A percentile compares a stretch with the other conserved stretches of the same genome.
phyloP scores from a whole-genome alignment of 2,797 vertebrate genomes.

The Lepilemur septentrionalis region DNA sequence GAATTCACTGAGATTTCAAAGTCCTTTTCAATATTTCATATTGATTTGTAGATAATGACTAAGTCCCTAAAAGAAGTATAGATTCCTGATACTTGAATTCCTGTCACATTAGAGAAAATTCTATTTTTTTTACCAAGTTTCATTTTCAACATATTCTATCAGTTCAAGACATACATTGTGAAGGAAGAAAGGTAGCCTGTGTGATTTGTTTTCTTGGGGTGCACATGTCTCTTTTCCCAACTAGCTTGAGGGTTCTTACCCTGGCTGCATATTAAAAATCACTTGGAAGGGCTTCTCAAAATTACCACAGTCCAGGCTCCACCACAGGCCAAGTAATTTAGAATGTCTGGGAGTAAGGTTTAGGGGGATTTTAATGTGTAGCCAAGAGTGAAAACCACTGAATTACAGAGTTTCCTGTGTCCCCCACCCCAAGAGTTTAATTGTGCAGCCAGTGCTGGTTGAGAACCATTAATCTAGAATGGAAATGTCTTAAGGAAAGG shows the following conservation, averaged over 20 bases:
- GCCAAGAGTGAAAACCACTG: background rate
- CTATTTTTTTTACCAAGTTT: background rate
- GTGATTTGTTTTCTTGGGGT: background rate
- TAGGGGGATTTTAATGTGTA: background rate
- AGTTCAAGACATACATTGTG: background rate
- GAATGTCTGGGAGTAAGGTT: background rate
- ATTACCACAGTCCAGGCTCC: background rate
- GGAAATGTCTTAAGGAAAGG: background rate
- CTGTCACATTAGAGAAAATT: background rate
- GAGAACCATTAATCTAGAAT: background rate
- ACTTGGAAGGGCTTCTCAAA: background rate
- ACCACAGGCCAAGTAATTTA: background rate
- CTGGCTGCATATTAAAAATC: background rate
- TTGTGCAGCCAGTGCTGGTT: background rate
- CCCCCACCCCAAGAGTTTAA: background rate
- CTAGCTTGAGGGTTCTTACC: background rate
- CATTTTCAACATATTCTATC: background rate
- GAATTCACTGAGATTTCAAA: conserved; percentile 25
- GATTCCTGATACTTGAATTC: background rate
- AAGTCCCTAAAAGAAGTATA: background rate
- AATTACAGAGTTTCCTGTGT: background rate
- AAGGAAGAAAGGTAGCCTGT: background rate
- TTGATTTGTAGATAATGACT: background rate
- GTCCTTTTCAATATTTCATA: background rate
- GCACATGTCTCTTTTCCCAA: background rate